Base-by-base conservation (phyloP, 2,113 vertebrate species). In the Calidris pygmaea region DNA sequence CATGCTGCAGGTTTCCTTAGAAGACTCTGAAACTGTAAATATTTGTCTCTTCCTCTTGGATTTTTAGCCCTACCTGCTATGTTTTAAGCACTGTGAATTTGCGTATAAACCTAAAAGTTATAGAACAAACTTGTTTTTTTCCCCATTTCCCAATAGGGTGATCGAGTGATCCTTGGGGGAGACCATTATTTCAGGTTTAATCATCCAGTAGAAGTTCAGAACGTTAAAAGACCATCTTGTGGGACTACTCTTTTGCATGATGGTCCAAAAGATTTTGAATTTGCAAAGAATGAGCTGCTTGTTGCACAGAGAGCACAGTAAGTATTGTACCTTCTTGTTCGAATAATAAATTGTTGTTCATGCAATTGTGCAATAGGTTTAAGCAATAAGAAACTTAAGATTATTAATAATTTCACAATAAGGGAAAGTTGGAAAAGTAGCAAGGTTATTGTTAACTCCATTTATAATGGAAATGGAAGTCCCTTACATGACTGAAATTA, bases 101-200 rank as follows among this genome's bases (percentile, higher is more conserved):
- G 13, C 29, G 74, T 66, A 14, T 20, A 81, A 65, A 50, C 24
- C 9, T 73, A 4, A 45, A 65, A 62, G 18, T 29, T 66, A 32
- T 2, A 79, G 27, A 23, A 24, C 5, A 26, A 52, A 34, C 26
- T 29, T 29, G 12, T 2, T 6, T 1, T 11, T 11, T 8, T 4
- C 6, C 1, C 11, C 17, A 6, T 41, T 37, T 48, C 9, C n/a
- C 20, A 84, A 59, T 29, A 99, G 99, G 99, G 99, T 34, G 99
- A 99, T 94, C 97, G 99, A 52, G 98, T 99, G 85, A 98, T 99
- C 96, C 99, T 99, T 10, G 99, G 99, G 32, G 99, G 99, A 71
- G 99, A 99, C 91, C 99, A 99, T 96, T 99, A 99, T 97, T 99
- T 99, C 96, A 98, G 99, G 75, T 99, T 99, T 95, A 99, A 99